Conservation (phyloP, 2,797 vertebrate genomes). For the Chelmon rostratus region DNA sequence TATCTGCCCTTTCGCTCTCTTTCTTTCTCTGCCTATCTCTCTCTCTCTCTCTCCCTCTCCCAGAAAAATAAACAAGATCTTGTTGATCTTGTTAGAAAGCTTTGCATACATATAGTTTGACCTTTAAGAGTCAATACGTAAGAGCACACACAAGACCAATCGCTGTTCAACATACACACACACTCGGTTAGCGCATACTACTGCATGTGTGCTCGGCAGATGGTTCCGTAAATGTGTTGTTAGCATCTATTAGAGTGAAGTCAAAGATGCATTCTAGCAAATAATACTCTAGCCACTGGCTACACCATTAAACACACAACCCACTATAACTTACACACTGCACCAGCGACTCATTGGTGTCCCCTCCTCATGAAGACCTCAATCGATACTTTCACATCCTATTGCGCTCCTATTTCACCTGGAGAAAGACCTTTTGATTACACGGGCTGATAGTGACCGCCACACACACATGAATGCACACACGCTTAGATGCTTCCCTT, state of each 20-base stretch:
- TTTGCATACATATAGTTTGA: slow-evolving; percentile 23
- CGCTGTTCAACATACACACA: slow-evolving; percentile 2
- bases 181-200: slow-evolving; percentile 35
- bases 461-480: slow-evolving; percentile 18
- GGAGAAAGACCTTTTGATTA: slow-evolving; percentile 56
- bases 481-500: slow-evolving; percentile 7
- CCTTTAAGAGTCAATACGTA: slow-evolving; percentile 18
- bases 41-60: background rate
- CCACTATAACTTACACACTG: slow-evolving; percentile 37
- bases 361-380: slow-evolving; percentile 42
- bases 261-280: slow-evolving; percentile 44
- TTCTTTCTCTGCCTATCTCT: background rate
- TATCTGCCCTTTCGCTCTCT: background rate
- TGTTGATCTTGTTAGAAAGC: slow-evolving; percentile 16
- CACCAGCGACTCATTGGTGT: slow-evolving; percentile 41
- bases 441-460: slow-evolving; percentile 20
- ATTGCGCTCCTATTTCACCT: slow-evolving; percentile 60
- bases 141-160: slow-evolving; percentile 9
- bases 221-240: slow-evolving; percentile 49
- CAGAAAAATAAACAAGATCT: background rate
- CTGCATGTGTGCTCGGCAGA: slow-evolving; percentile 44
- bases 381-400: slow-evolving; percentile 66
- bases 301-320: slow-evolving; percentile 9
- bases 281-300: slow-evolving; percentile 42
- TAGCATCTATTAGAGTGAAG: slow-evolving; percentile 53